Evolutionary conservation across 2,797 vertebrate species (phyloP).

Genomic region (Knipowitschia caucasica): DNA sequence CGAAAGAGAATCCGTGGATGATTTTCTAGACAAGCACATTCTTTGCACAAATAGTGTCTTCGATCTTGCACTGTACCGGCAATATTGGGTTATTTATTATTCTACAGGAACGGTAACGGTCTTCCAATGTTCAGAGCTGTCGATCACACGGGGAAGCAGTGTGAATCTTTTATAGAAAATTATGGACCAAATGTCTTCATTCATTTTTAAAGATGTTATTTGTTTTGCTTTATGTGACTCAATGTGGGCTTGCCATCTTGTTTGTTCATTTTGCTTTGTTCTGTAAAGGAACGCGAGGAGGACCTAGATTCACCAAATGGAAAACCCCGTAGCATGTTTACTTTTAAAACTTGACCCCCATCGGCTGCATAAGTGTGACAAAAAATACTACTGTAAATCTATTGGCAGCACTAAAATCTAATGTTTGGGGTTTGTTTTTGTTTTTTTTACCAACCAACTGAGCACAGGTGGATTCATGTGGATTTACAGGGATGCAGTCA

Average conservation of each 20-base stretch:
- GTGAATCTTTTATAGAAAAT: conserved; percentile 60
- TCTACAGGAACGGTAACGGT: conserved; percentile 59
- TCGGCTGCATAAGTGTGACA: background rate
- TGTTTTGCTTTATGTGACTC: conserved; percentile 29
- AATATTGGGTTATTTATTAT: conserved; percentile 62
- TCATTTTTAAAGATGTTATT: conserved; percentile 33
- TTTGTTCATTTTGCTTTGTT: conserved; percentile 18
- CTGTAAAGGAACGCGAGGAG: conserved; percentile 6
- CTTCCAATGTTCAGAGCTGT: conserved; percentile 62
- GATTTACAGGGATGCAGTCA: background rate
- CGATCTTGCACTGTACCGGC: conserved; percentile 66
- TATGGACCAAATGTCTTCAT: conserved; percentile 56
- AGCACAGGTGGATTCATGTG: background rate
- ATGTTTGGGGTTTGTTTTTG: background rate
- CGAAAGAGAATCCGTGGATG: conserved; percentile 28
- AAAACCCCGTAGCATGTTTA: conserved; percentile 42
- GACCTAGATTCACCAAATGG: conserved; percentile 10
- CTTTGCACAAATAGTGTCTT: conserved; percentile 64
- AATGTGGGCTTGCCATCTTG: conserved; percentile 22
- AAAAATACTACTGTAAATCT: background rate
- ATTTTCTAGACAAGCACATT: conserved; percentile 60
- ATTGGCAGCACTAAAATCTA: background rate
- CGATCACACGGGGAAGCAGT: conserved; percentile 34
- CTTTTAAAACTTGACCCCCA: background rate
- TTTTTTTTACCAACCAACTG: background rate